These are phyloP conservation scores for Drosophila paramelanica DNA, from an alignment of 2,888 invertebrate species.

Conservation along the genomic window DNA sequence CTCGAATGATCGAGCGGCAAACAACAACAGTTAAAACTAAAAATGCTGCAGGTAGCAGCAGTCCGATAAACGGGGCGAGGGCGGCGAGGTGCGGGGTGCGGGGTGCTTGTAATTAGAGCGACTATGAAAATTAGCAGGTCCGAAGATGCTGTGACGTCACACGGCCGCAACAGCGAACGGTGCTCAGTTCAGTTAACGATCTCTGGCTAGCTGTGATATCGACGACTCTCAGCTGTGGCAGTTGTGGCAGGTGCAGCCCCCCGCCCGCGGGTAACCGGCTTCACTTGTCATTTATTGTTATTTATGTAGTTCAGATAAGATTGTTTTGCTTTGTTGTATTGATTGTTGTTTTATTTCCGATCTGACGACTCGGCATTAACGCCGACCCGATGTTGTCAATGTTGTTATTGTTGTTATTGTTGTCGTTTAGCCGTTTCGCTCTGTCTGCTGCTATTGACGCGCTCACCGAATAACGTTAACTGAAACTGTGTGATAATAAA, in stretches of 20 bases:
- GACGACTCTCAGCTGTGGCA: conserved; percentile 27
- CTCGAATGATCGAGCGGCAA: conserved; percentile 30
- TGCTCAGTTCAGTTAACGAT: conserved; percentile 21
- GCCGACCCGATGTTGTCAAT: conserved; percentile 1
- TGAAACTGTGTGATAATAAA: conserved; percentile 67
- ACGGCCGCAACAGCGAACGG: neutral
- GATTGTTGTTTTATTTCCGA: conserved; percentile 55
- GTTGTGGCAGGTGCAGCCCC: conserved; percentile 21
- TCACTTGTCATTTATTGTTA: conserved; percentile 53
- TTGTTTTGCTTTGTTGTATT: conserved; percentile 35
- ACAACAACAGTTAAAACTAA: conserved; percentile 14
- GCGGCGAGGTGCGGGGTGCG: conserved; percentile 1
- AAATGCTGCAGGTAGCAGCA: conserved; percentile 33
- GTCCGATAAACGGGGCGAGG: conserved; percentile 3
- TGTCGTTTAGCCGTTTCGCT: neutral
- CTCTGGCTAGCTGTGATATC: conserved; percentile 22
- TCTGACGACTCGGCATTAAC: conserved; percentile 44
- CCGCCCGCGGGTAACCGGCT: conserved; percentile 3
- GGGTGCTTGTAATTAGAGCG: conserved; percentile 60
- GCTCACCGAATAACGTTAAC: conserved; percentile 63
- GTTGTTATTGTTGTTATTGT: conserved; percentile 10
- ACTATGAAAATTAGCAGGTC: conserved; percentile 68
- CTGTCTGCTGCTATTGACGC: conserved; percentile 44
- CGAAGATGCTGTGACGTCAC: conserved; percentile 21
- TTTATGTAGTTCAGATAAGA: conserved; percentile 69